Base-by-base conservation (phyloP, 2,888 invertebrate species). In the Mythimna lalbum region DNA sequence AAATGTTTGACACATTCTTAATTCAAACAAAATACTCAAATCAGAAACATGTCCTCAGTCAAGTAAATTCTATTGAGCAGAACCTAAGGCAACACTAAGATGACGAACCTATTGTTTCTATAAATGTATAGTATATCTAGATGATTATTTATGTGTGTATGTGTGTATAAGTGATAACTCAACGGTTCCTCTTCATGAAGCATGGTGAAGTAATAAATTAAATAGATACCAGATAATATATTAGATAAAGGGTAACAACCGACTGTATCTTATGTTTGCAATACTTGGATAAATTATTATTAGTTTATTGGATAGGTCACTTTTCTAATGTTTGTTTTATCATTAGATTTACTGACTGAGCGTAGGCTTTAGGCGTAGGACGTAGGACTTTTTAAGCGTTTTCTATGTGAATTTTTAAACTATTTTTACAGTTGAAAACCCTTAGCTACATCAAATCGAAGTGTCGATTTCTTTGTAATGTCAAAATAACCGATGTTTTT, bases 201-300 rank as follows among this genome's bases (percentile, higher is more conserved):
- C 69, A 82, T 80, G 66, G 79, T 69, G 61, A 57, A 69, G 76
- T 63, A 57, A 82, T 79, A 82, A 82, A 82, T 79, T 63, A 61
- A 56, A 52, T 78, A 68, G 68, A 63, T 81, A 79, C 53, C 59
- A 65, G 73, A 82, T 79, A 73, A 65, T 68, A 64, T 69, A 80
- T 69, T 47, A 72, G 79, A 81, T 79, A 72, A 69, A 69, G 60
- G 52, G 78, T 49, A 67, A 59, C 65, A 70, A 64, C 66, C 6
- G 49, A 56, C 63, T 62, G 57, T 69, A 75, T 61, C 39, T 80
- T 68, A 55, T 43, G 63, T 64, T 80, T 64, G 68, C 80, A 75
- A 67, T 80, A 75, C 19, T 62, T 49, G 27, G 33, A 43, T 75
- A 80, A 68, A 1, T 17, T 61, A 6, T n/a, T 59, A 80, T 76